Percentiles rank a stretch among this genome's conserved stretches.
Conservation (phyloP, 2,888 invertebrate genomes). For the Uloborus plumipes region DNA sequence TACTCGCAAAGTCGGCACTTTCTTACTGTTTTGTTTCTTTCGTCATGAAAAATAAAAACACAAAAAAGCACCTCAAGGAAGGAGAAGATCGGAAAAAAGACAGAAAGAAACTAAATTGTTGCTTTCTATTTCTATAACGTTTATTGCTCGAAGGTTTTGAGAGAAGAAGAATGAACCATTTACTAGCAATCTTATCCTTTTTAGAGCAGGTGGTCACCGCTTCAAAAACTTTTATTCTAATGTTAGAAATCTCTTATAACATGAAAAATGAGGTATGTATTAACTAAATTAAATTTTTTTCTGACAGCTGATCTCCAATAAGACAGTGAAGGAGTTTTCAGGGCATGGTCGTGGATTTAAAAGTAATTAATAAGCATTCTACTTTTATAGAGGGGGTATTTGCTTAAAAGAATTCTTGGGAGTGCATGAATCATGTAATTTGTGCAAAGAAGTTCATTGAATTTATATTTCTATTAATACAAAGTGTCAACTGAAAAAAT, state of each 20-base stretch:
- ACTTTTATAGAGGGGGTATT: no score
- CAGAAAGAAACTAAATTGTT: constrained; percentile 12
- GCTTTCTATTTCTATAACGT: constrained; percentile 13
- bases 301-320: no score
- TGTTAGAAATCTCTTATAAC: not conserved
- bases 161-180: constrained; percentile 28
- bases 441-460: no score
- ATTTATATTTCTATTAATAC: no score
- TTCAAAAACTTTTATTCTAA: constrained; percentile 38
- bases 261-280: no score
- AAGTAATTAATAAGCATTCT: no score
- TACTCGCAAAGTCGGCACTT: not conserved
- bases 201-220: constrained; percentile 32
- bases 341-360: no score
- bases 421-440: no score
- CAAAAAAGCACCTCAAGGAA: constrained; percentile 5
- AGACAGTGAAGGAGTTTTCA: no score
- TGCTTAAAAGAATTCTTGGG: no score
- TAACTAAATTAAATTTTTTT: no score
- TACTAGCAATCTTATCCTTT: constrained; percentile 12
- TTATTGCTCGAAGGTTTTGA: constrained; percentile 12
- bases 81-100: not conserved
- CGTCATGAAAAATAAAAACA: not conserved
- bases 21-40: not conserved
- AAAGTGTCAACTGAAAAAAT: no score